Percentiles rank a stretch among this genome's conserved stretches.
Conservation (phyloP, 2,797 vertebrate species). For the Atherinosoma microstoma region DNA sequence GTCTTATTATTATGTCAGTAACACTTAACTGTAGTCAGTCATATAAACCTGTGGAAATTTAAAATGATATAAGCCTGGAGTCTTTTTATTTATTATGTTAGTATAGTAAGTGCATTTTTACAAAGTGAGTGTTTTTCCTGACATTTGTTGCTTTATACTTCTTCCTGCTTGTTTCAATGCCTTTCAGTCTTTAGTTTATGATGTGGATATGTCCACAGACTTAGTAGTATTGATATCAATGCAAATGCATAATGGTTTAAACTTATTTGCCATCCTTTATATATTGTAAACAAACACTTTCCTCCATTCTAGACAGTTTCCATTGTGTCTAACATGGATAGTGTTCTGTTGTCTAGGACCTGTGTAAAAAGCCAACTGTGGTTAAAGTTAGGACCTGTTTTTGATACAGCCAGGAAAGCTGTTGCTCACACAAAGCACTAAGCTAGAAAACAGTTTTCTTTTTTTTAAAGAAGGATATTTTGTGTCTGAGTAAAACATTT, state of each 20-base stretch:
- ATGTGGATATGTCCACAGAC: no score
- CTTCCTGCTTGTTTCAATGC: no score
- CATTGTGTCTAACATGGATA: no score
- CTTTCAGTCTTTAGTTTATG: no score
- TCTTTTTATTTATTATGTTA: background rate
- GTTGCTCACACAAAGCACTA: background rate
- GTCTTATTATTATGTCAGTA: slow-evolving; percentile 1
- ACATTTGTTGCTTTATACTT: background rate
- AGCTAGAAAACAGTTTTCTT: background rate
- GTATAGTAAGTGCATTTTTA: background rate
- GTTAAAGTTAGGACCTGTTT: background rate
- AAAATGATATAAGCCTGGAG: slow-evolving; percentile 4
- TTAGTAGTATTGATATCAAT: no score
- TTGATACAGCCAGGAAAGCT: background rate
- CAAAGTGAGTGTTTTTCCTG: background rate
- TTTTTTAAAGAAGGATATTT: no score
- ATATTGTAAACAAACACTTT: no score
- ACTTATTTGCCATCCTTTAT: no score
- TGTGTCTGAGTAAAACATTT: no score
- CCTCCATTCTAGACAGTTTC: no score
- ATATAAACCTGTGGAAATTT: slow-evolving; percentile 24
- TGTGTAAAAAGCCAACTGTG: background rate
- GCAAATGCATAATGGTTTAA: no score
- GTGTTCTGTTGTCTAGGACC: background rate
- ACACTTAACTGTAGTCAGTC: slow-evolving; percentile 13